These are phyloP conservation scores for Athetis lepigone DNA, from an alignment of 2,888 invertebrate species.

Conservation along the genomic window DNA sequence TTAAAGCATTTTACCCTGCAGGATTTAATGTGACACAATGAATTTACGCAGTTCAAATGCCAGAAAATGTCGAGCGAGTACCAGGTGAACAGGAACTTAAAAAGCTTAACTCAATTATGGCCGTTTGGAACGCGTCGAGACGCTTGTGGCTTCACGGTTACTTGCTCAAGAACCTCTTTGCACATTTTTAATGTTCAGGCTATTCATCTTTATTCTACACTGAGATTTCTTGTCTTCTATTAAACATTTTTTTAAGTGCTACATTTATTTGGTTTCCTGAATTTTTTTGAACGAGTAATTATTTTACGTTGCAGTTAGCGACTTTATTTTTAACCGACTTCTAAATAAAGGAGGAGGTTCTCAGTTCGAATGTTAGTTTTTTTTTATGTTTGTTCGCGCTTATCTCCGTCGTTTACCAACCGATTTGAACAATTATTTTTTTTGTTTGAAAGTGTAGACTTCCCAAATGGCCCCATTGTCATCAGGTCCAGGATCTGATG, in stretches of 20 bases:
- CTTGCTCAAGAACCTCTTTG: conserved; percentile 70
- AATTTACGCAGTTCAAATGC: conserved; percentile 27
- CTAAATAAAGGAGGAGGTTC: too few relatives aligned
- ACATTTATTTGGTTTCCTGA: conserved; percentile 19
- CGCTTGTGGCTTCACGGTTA: conserved; percentile 71
- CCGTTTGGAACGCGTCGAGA: conserved; percentile 65
- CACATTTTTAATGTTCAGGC: conserved; percentile 67
- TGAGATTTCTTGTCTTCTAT: conserved; percentile 55
- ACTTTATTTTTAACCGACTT: too few relatives aligned
- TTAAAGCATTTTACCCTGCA: conserved; percentile 13
- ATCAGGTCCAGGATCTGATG: too few relatives aligned
- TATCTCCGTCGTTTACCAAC: too few relatives aligned
- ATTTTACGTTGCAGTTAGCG: too few relatives aligned
- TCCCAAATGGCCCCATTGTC: too few relatives aligned
- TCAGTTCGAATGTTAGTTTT: too few relatives aligned
- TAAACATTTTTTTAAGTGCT: conserved; percentile 54
- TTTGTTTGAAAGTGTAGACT: too few relatives aligned
- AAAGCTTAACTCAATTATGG: conserved; percentile 80
- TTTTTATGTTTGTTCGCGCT: too few relatives aligned
- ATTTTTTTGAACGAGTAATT: too few relatives aligned
- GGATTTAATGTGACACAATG: conserved; percentile 15
- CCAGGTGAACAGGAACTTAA: conserved; percentile 71
- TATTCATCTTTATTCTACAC: conserved; percentile 56
- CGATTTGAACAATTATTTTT: too few relatives aligned
- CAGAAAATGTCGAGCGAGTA: conserved; percentile 32